These are phyloP conservation scores for Sinopyrophorus schimmeli DNA, from an alignment of 2,888 invertebrate species.

Conservation along the genomic window DNA sequence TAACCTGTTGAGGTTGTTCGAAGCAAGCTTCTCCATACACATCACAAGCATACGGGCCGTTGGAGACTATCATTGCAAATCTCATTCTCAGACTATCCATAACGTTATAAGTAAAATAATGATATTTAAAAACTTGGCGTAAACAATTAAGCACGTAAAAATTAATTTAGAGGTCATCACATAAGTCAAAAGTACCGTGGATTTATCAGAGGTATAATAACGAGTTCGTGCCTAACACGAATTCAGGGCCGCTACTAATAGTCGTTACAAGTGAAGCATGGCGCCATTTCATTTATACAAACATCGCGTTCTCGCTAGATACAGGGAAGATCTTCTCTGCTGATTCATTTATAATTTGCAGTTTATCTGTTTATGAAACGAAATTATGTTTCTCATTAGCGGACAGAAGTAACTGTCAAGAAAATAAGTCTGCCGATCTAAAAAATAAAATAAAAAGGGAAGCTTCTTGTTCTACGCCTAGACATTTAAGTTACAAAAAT, in stretches of 20 bases:
- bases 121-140: slow-evolving; percentile 15
- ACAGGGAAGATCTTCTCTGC: slow-evolving; percentile 36
- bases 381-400: slow-evolving; percentile 28
- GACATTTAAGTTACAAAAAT: too few relatives aligned
- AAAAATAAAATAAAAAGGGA: too few relatives aligned
- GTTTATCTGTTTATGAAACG: slow-evolving; percentile 28
- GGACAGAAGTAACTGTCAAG: slow-evolving; percentile 2
- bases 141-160: slow-evolving; percentile 30
- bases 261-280: slow-evolving; percentile 56
- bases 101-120: too few relatives aligned
- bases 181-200: slow-evolving; percentile 47
- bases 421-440: too few relatives aligned
- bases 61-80: too few relatives aligned
- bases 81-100: too few relatives aligned
- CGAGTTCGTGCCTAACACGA: slow-evolving; percentile 55
- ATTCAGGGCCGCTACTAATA: slow-evolving; percentile 54
- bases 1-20: too few relatives aligned
- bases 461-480: too few relatives aligned
- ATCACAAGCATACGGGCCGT: too few relatives aligned
- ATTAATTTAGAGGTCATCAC: slow-evolving; percentile 32
- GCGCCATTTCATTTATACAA: slow-evolving; percentile 58
- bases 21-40: too few relatives aligned
- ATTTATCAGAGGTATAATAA: slow-evolving; percentile 53
- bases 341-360: slow-evolving; percentile 41
- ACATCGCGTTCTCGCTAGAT: slow-evolving; percentile 48